Conservation (phyloP, 2,888 invertebrate genomes). For the Rutpela maculata region DNA sequence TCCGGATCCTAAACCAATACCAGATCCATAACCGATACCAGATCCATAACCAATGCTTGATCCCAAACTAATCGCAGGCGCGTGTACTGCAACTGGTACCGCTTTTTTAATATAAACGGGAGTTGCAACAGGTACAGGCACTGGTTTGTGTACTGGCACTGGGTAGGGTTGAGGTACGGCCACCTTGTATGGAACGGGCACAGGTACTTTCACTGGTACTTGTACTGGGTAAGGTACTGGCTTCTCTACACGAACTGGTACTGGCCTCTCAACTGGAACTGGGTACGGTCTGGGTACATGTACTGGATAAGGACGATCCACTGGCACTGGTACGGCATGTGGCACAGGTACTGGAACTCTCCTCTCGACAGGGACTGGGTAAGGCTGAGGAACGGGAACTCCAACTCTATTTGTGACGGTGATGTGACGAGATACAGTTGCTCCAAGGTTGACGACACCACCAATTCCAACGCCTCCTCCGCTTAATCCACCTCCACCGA, state of each 20-base stretch:
- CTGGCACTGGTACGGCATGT: constrained; percentile 73
- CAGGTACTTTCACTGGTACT: constrained; percentile 72
- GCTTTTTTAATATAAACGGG: constrained; percentile 67
- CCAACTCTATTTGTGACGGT: constrained; percentile 74
- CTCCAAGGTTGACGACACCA: constrained; percentile 61
- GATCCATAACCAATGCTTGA: constrained; percentile 18
- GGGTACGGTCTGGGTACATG: constrained; percentile 74
- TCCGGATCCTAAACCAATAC: constrained; percentile 22
- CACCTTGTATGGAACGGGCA: constrained; percentile 69
- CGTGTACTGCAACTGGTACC: constrained; percentile 53
- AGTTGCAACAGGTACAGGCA: constrained; percentile 75
- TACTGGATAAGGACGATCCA: constrained; percentile 74
- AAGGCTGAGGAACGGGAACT: constrained; percentile 76
- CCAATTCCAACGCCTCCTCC: constrained; percentile 33
- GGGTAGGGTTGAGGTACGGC: constrained; percentile 70
- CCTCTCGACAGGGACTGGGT: constrained; percentile 75
- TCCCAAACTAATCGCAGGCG: constrained; percentile 34
- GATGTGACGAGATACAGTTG: constrained; percentile 67
- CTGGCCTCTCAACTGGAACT: constrained; percentile 76
- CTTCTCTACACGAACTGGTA: constrained; percentile 76
- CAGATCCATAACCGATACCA: constrained; percentile 1
- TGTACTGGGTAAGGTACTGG: constrained; percentile 74
- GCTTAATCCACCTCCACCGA: constrained; percentile 51
- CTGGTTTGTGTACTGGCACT: constrained; percentile 74
- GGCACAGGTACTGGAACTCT: constrained; percentile 74